Conservation (phyloP, 2,888 invertebrate genomes). For the Chalcis sispes region DNA sequence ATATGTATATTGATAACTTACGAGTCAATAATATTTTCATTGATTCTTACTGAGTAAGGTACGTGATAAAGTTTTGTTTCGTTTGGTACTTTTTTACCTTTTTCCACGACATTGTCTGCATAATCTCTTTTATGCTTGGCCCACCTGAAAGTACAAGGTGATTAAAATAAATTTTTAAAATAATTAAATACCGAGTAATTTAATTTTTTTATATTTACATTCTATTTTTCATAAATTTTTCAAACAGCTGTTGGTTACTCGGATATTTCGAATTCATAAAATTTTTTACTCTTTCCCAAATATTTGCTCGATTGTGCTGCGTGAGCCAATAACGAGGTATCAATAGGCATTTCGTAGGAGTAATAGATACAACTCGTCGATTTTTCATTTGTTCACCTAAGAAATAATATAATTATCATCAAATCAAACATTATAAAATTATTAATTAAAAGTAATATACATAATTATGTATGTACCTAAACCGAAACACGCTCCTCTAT, state of each 20-base stretch:
- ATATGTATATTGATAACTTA: too few relatives aligned
- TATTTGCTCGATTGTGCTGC: constrained; percentile 81
- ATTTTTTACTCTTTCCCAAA: constrained; percentile 81
- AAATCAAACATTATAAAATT: background rate
- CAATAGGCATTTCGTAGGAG: constrained; percentile 81
- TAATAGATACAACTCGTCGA: constrained; percentile 82
- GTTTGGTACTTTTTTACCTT: constrained; percentile 77
- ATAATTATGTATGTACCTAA: constrained; percentile 74
- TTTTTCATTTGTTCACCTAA: constrained; percentile 81
- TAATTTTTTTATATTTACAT: constrained; percentile 63
- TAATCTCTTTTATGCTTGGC: constrained; percentile 77
- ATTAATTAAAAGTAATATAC: background rate
- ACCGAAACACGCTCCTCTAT: constrained; percentile 82
- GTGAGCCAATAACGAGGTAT: constrained; percentile 84
- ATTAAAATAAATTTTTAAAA: constrained; percentile 17
- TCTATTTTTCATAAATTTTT: constrained; percentile 78
- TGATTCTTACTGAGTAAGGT: constrained; percentile 81
- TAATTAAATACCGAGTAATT: background rate
- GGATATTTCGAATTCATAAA: constrained; percentile 81
- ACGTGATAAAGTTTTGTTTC: constrained; percentile 81
- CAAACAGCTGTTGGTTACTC: constrained; percentile 78
- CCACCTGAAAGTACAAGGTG: constrained; percentile 75
- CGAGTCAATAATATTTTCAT: constrained; percentile 65
- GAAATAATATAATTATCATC: background rate
- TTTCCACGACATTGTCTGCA: constrained; percentile 77